Evolutionary conservation across 1,140 invertebrate species (phyloP), one percentile per base, ranked within the genome.

Genomic region (Drosophila baimaii): DNA sequence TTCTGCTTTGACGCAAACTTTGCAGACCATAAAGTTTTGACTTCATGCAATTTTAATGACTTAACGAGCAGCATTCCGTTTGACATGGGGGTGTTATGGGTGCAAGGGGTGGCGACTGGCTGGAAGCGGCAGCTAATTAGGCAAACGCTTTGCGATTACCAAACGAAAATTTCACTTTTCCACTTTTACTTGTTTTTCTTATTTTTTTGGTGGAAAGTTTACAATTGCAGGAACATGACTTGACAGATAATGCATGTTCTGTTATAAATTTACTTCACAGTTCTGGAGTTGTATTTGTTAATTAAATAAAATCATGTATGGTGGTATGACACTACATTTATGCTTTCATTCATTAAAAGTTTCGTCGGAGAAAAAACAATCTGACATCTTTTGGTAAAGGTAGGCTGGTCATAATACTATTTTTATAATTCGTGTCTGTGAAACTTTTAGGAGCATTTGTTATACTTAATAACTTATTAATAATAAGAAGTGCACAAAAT

Each of bases 1-100:
- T 86, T 73, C 63, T 68, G 77, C 84, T 88, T 88, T 88, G 84
- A 88, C 72, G 80, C 57, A 88, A 88, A 88, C 84, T 88, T 88
- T 88, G 84, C 84, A 88, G 84, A 88, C 84, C 84, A 88, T 83
- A 88, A 88, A 88, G 84, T 88, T 88, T 89, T 88, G 84, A 88
- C 85, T 88, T 88, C 84, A 88, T 88, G 77, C 84, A 88, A 76
- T 88, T 88, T 88, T 88, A 88, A 88, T 88, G 84, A 88, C 80
- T 88, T 88, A 88, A 88, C 83, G 84, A 88, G 84, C 83, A 77
- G 80, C 83, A 76, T 83, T 69, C 68, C 79, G 55, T 75, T 77
- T 70, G 77, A 64, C 78, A 81, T 72, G 77, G 68, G 54, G 68
- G 65, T 57, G 61, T 77, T 77, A 59, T 59, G 23, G 17, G 29